Base-by-base conservation (phyloP, 2,113 vertebrate genomes). In the Vombatus ursinus region DNA sequence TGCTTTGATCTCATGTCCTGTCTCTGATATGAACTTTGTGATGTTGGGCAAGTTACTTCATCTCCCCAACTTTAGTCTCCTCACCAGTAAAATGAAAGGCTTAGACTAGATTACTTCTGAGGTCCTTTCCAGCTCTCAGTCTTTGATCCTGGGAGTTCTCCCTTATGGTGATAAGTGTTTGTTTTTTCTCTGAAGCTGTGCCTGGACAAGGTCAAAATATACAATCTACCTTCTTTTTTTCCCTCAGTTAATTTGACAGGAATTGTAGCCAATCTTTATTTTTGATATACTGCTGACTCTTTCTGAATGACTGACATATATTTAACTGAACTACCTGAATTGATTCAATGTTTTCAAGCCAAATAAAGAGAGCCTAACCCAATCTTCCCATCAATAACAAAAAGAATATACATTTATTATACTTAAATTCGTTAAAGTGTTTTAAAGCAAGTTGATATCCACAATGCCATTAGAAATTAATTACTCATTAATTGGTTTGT, bases 281-380 rank as follows among this genome's bases (percentile, higher is more conserved):
- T 90, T 89, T 92, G 52, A 37, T 51, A 8, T 93, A 9, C 52
- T 19, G 44, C 5, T 49, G 24, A 31, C 90, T 31, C 8, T 50
- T 54, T 16, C 25, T 92, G 3, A 10, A 84, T 47, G 24, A 57
- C 7, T 93, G 3, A 52, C 2, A 52, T n/a, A 12, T 91, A 92
- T 93, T 53, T 52, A 57, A 84, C 48, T 51, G 26, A 50, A 52
- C 28, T 90, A 97, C 91, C 93, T 53, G 14, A 91, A 93, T 28
- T 49, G 26, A 50, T 84, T 19, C 3, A 84, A 31, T 57, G 3
- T 91, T 90, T 93, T 68, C 26, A 44, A 92, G 77, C 90, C 11
- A 26, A 28, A 23, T 26, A 48, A 25, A 37, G 47, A 90, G 89
- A 90, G 2, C 50, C 25, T 25, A 53, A 48, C 6, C 92, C 93